A percentile compares a stretch with the other conserved stretches of the same genome.
Evolutionary conservation across 1,140 invertebrate genomes (phyloP).

Genomic region (roundworm (Caenorhabditis elegans)): DNA sequence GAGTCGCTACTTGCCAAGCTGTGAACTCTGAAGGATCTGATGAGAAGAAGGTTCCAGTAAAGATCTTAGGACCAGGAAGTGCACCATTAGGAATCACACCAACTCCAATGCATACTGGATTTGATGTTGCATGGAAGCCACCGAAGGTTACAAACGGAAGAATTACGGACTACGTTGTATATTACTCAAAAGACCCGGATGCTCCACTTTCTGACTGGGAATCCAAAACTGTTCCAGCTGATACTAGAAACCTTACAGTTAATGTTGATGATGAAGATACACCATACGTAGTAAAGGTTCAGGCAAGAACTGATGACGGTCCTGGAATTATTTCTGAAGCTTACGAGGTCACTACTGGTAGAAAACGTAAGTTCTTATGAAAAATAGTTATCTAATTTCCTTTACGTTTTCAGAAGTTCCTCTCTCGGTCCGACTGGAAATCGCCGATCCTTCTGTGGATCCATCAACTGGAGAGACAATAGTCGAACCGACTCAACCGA

Average conservation of each 20-base stretch:
- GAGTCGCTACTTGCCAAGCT: conserved; percentile 59
- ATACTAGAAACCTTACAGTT: conserved; percentile 49
- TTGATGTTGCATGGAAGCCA: conserved; percentile 61
- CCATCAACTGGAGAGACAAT: conserved; percentile 50
- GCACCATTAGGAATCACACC: conserved; percentile 57
- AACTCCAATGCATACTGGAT: conserved; percentile 57
- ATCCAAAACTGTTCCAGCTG: conserved; percentile 43
- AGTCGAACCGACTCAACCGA: conserved; percentile 60
- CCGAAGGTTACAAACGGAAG: conserved; percentile 60
- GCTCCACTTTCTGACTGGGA: conserved; percentile 52
- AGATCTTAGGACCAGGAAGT: conserved; percentile 61
- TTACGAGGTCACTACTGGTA: conserved; percentile 64
- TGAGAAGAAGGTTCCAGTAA: conserved; percentile 58
- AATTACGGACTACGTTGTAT: conserved; percentile 61
- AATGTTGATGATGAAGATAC: conserved; percentile 63
- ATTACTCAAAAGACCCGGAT: conserved; percentile 65
- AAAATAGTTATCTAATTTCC: background rate
- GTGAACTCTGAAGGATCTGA: conserved; percentile 60
- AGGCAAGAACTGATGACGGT: conserved; percentile 61
- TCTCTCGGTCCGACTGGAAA: conserved; percentile 54
- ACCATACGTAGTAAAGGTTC: conserved; percentile 58
- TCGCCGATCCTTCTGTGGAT: conserved; percentile 53
- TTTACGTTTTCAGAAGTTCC: conserved; percentile 65
- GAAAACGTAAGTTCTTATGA: conserved; percentile 56
- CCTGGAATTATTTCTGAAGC: conserved; percentile 66